These are phyloP conservation scores for Cyanoliseus patagonus DNA, from an alignment of 2,113 vertebrate genomes.

Conservation along the genomic window DNA sequence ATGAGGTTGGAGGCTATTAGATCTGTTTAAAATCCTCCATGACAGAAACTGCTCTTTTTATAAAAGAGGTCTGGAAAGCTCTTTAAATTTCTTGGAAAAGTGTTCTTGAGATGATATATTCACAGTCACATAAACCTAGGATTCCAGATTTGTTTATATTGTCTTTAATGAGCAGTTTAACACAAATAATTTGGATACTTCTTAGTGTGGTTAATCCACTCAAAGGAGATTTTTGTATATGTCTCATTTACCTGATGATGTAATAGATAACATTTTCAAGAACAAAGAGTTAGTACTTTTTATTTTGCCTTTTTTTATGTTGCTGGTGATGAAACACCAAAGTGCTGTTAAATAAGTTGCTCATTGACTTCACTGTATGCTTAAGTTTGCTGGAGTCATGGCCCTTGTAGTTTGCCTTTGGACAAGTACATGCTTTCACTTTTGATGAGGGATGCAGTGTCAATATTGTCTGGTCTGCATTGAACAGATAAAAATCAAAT, in stretches of 20 bases:
- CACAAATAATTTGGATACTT: background rate
- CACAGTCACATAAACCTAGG: background rate
- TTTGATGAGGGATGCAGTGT: background rate
- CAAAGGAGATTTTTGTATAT: background rate
- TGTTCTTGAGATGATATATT: background rate
- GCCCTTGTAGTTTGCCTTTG: background rate
- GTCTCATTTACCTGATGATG: background rate
- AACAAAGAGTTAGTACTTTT: background rate
- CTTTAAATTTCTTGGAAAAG: background rate
- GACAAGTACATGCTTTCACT: background rate
- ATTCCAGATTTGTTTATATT: background rate
- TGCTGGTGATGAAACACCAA: background rate
- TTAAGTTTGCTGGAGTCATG: background rate
- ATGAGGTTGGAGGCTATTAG: constrained; percentile 10
- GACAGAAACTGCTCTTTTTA: background rate
- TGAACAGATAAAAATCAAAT: background rate
- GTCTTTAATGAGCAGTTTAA: background rate
- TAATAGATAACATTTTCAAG: background rate
- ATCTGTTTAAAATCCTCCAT: constrained; percentile 10
- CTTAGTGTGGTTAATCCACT: background rate
- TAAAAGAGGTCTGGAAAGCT: background rate
- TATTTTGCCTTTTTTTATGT: background rate
- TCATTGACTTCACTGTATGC: background rate
- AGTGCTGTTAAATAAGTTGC: background rate
- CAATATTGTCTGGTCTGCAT: background rate